phyloP scores from a whole-genome alignment of 2,113 vertebrate genomes.

The Cathartes aura region DNA sequence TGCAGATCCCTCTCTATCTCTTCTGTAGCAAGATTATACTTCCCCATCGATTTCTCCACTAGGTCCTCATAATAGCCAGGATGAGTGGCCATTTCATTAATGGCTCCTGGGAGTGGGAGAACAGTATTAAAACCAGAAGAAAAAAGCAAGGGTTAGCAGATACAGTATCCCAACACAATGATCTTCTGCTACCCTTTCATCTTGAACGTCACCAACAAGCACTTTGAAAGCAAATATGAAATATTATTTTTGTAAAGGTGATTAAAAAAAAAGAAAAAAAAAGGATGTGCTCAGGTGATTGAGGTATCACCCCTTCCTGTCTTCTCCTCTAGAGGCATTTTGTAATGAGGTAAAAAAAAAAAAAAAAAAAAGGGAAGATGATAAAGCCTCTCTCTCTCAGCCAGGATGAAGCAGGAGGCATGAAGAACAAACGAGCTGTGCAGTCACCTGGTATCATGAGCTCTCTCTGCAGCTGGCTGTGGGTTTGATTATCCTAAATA shows the following conservation, averaged over 20 bases:
- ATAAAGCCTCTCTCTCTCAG: background rate
- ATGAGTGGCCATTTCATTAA: slow-evolving; percentile 97
- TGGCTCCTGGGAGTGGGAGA: slow-evolving; percentile 81
- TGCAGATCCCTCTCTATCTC: slow-evolving; percentile 98
- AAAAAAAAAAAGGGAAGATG: background rate
- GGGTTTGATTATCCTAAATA: background rate
- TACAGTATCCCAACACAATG: background rate
- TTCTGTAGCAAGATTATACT: slow-evolving; percentile 95
- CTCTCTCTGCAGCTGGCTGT: background rate
- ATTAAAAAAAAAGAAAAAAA: background rate
- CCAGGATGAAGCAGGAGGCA: background rate
- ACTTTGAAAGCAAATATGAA: background rate
- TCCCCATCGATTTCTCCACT: slow-evolving; percentile 97
- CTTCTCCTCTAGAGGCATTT: background rate
- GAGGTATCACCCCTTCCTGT: background rate
- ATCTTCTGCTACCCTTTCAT: background rate
- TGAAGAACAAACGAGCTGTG: background rate
- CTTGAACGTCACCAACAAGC: background rate
- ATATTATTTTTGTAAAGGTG: background rate
- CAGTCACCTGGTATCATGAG: background rate
- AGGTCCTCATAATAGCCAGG: slow-evolving; percentile 96
- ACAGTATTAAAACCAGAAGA: background rate
- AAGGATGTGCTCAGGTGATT: background rate
- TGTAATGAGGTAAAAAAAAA: background rate
- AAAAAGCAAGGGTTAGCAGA: background rate